These are phyloP conservation scores for Plebejus anna DNA, from an alignment of 2,888 invertebrate species.

Conservation along the genomic window DNA sequence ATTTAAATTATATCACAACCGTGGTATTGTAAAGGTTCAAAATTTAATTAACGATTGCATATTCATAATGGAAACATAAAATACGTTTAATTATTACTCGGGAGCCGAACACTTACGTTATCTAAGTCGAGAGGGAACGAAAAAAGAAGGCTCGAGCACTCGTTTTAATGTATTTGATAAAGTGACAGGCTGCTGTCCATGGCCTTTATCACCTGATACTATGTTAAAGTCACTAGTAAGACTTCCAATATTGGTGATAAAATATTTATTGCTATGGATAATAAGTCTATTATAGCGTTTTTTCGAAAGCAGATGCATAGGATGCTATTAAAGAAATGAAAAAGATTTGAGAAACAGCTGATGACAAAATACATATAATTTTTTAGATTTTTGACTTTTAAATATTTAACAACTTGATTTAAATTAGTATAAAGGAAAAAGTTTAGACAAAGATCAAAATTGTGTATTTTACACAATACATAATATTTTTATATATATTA, in stretches of 20 bases:
- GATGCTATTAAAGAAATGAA: neutral
- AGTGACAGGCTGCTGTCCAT: constrained; percentile 73
- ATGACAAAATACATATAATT: neutral
- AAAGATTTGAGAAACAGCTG: neutral
- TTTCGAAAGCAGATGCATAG: neutral
- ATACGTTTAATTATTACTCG: constrained; percentile 71
- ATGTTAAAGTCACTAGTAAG: constrained; percentile 11
- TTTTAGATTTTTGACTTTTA: neutral
- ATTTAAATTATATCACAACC: constrained; percentile 36
- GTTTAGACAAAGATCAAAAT: neutral
- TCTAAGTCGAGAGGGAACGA: constrained; percentile 60
- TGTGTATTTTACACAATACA: no score
- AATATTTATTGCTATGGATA: neutral
- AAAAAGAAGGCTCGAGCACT: constrained; percentile 65
- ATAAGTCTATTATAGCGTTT: neutral
- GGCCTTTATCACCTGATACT: constrained; percentile 73
- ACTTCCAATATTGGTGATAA: neutral
- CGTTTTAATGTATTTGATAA: constrained; percentile 79
- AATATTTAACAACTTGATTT: neutral
- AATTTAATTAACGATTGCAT: constrained; percentile 61
- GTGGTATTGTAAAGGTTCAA: constrained; percentile 38
- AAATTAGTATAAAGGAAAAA: neutral
- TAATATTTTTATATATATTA: neutral
- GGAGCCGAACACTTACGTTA: constrained; percentile 63
- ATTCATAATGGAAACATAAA: constrained; percentile 56